Conservation (phyloP, 2,888 invertebrate species). For the Eupithecia subumbrata region DNA sequence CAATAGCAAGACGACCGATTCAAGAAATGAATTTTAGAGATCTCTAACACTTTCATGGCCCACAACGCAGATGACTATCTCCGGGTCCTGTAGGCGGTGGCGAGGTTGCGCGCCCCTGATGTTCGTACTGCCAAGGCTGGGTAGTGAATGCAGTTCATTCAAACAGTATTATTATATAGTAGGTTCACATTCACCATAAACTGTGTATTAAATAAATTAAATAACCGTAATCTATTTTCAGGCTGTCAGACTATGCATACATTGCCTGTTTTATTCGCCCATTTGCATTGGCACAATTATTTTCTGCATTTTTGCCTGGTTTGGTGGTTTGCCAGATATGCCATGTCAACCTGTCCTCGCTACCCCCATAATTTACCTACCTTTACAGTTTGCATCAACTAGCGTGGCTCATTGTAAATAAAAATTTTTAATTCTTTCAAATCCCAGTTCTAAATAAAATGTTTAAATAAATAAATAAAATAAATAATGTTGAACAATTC, state of each 20-base stretch:
- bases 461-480: no score
- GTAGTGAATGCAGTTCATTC: neutral
- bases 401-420: constrained; percentile 4
- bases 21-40: neutral
- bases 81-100: no score
- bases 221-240: constrained; percentile 13
- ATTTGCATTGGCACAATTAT: constrained; percentile 37
- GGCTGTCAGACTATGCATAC: constrained; percentile 22
- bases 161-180: no score
- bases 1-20: neutral
- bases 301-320: constrained; percentile 35
- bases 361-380: constrained; percentile 56
- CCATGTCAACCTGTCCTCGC: constrained; percentile 31
- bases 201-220: neutral
- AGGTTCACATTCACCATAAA: neutral
- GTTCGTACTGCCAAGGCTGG: no score
- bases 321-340: constrained; percentile 33
- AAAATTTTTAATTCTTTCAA: neutral
- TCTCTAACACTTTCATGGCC: no score
- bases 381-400: constrained; percentile 26
- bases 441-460: neutral
- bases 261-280: constrained; percentile 23
- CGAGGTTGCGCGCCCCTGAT: no score
- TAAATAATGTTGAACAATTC: no score
- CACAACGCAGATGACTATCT: no score